These are phyloP conservation scores for Trypoxylus dichotomus DNA, from an alignment of 1,140 invertebrate genomes.

Conservation along the genomic window DNA sequence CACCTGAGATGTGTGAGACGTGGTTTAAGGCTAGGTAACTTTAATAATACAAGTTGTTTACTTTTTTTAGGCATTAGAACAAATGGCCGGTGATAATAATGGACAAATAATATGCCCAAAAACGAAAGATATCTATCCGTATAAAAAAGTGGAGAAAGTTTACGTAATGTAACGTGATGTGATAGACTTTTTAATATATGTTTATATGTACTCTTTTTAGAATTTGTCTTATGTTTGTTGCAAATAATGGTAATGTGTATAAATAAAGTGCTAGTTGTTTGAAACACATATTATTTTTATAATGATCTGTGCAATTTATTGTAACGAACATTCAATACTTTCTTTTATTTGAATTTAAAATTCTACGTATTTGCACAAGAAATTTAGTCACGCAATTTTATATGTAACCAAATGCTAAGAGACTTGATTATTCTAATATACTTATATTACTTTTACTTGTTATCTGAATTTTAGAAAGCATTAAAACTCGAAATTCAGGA, in stretches of 20 bases:
- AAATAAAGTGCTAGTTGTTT: not conserved
- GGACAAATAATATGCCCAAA: conserved; percentile 89
- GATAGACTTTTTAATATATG: not conserved
- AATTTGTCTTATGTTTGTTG: not conserved
- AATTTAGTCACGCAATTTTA: too few species aligned
- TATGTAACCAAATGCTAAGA: too few species aligned
- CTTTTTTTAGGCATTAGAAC: conserved; percentile 70
- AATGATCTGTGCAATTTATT: not conserved
- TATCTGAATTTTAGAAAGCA: too few species aligned
- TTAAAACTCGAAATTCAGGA: too few species aligned
- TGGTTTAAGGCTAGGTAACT: too few species aligned
- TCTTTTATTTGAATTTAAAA: too few species aligned
- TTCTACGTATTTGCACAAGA: too few species aligned
- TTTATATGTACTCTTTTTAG: not conserved
- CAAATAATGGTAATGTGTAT: not conserved
- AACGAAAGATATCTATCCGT: conserved; percentile 85
- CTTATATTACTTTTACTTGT: too few species aligned
- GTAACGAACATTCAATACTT: not conserved
- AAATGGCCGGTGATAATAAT: conserved; percentile 87
- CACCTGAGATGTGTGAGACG: too few species aligned
- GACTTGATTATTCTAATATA: too few species aligned
- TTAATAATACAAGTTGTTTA: too few species aligned
- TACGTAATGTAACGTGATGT: conserved; percentile 82
- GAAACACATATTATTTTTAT: not conserved
- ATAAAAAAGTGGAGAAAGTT: conserved; percentile 92